Conservation (phyloP, 1,140 invertebrate species). For the Drosophila virilis region DNA sequence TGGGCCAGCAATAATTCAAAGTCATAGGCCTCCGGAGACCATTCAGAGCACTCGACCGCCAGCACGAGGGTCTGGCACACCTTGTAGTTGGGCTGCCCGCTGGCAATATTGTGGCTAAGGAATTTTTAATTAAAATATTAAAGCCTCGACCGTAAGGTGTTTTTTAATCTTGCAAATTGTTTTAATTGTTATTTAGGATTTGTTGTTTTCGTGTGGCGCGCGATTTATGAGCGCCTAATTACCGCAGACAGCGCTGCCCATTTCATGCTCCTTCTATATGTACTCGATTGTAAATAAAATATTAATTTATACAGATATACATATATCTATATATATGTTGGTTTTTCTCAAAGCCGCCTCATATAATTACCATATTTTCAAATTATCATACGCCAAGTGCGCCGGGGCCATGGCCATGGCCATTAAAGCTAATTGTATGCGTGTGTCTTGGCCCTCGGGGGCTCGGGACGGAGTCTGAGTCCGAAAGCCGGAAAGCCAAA, state of each 20-base stretch:
- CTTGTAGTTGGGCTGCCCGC: conserved; percentile 17
- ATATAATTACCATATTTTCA: conserved; percentile 83
- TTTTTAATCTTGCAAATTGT: conserved; percentile 81
- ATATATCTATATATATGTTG: conserved; percentile 4
- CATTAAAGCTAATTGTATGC: conserved; percentile 83
- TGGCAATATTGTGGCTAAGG: conserved; percentile 59
- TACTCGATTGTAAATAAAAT: no score
- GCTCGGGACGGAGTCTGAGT: neutral
- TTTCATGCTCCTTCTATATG: no score
- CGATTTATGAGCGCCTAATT: conserved; percentile 78
- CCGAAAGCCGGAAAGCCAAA: neutral
- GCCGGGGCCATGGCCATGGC: conserved; percentile 20
- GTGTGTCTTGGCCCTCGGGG: no score
- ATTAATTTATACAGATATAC: neutral
- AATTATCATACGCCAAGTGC: conserved; percentile 75
- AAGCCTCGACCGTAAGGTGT: conserved; percentile 76
- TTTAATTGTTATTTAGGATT: conserved; percentile 83
- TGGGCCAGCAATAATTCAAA: conserved; percentile 80
- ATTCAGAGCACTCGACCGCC: conserved; percentile 67
- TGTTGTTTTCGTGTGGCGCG: conserved; percentile 51
- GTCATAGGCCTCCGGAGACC: conserved; percentile 78
- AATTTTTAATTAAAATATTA: conserved; percentile 83
- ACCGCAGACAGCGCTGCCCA: conserved; percentile 70
- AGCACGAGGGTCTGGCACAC: conserved; percentile 14
- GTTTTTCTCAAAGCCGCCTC: conserved; percentile 39